Base-by-base conservation (phyloP, 2,888 invertebrate genomes). In the Gymnoscelis rufifasciata region DNA sequence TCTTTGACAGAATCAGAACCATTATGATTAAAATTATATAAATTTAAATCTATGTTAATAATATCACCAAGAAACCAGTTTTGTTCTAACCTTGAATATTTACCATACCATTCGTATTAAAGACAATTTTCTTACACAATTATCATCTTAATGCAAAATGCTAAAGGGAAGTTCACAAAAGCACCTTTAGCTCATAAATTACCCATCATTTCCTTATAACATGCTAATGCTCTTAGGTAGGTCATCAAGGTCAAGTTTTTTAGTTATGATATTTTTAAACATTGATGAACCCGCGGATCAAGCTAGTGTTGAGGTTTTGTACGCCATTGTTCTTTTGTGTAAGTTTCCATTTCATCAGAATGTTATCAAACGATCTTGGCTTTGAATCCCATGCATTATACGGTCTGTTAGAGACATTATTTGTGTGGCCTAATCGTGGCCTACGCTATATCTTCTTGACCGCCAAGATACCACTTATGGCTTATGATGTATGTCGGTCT, bases 301-400 rank as follows among this genome's bases (percentile, higher is more conserved):
- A 15, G 15, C 10, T n/a, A 6, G 33, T 33, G 10, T 33, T 33
- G 15, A 10, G 10, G 28, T 15, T 43, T 36, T n/a, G 23, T 15
- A 8, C 15, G n/a, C 44, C 43, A 56, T 56, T 53, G 56, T 54
- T 54, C 53, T 56, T 51, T 53, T 52, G 55, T 55, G 29, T 48
- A 40, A 43, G 31, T 53, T 56, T 51, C 42, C 48, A 49, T 53
- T 53, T 53, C 47, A 49, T 51, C 50, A 47, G 38, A 31, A 38
- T 43, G 47, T 51, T 51, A 52, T 51, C 37, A 19, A 33, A 36
- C 7, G 13, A 50, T 46, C 42, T 41, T 19, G 26, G 27, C 39
- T 46, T 41, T 29, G 13, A 26, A 45, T 38, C 10, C 27, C 42
- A 46, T 31, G 38, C 38, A 39, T 42, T 26, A 43, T 36, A 24